phyloP scores from a whole-genome alignment of 2,113 vertebrate species.

The Peromyscus californicus region DNA sequence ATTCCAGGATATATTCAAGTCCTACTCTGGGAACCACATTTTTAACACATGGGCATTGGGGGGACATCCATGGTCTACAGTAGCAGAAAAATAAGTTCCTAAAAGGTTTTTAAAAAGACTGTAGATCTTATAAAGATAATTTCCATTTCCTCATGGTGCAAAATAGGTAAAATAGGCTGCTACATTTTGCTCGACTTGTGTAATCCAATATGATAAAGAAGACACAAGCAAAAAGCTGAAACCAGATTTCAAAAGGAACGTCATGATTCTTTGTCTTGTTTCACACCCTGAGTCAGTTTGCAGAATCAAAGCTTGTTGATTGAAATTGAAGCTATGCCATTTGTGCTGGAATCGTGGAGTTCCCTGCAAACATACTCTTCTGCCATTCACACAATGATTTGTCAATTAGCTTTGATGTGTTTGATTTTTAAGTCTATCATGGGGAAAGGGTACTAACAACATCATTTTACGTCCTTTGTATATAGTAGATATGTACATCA shows the following conservation, averaged over 20 bases:
- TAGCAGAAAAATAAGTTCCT: background rate
- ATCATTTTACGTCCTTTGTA: background rate
- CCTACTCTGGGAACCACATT: background rate
- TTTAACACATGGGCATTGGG: background rate
- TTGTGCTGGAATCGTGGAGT: background rate
- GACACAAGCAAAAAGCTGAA: background rate
- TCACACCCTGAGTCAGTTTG: background rate
- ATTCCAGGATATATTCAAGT: background rate
- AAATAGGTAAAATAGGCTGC: background rate
- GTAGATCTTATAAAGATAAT: background rate
- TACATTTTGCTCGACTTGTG: background rate
- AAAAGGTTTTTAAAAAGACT: background rate
- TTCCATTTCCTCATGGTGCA: background rate
- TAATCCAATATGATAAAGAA: background rate
- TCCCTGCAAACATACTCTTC: background rate
- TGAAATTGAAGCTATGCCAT: background rate
- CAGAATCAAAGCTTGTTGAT: background rate
- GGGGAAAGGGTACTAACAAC: background rate
- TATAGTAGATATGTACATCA: too few relatives aligned
- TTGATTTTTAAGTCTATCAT: background rate
- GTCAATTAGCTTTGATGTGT: background rate
- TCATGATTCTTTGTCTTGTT: background rate
- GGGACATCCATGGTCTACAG: too few relatives aligned
- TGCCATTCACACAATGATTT: background rate
- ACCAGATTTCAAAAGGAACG: background rate